Evolutionary conservation across 2,797 vertebrate genomes (phyloP), one percentile per base, ranked within the genome.

Genomic region (Galaxias olidus): DNA sequence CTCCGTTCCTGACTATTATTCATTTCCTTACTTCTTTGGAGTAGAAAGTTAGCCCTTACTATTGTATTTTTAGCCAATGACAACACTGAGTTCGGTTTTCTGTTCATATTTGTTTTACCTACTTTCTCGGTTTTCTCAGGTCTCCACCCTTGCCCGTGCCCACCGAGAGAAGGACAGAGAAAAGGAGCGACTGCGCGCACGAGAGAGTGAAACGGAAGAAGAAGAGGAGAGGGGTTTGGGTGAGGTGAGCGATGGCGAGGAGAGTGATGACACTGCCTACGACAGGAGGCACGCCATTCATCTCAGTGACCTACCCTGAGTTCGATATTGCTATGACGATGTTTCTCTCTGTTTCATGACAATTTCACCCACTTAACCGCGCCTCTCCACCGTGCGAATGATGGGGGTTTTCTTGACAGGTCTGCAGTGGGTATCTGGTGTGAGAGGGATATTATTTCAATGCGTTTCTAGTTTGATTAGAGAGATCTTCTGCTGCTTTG

Each of bases 191-290:
- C 6, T 30, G 3, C 30, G 30, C 30, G 30, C 30, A 57, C 72
- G 75, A 43, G 89, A 84, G 67, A 93, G 89, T 0, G 90, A 91
- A 57, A 92, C 91, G 0, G 91, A 92, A 63, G 89, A 92, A 42
- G 90, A 92, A 0, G 88, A 91, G 20, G 92, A 91, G 63, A 83
- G 84, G 67, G 86, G 79, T 14, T 44, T 88, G 67, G 72, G 85
- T 0, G 87, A 86, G 44, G 65, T 72, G 0, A 92, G 91, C 15
- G 91, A 91, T 0, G 89, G 88, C 0, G 91, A 92, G 66, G 91
- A 92, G 78, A 93, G 91, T 1, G 91, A 92, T 1, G 89, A 92
- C 78, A 90, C 92, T 0, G 88, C 90, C 0, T 93, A 92, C 0
- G 91, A 93, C 55, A 82, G 91, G 47, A 86, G 90, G 66, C 89